These are phyloP conservation scores for Hybos culiciformis DNA, from an alignment of 2,888 invertebrate genomes.

Conservation along the genomic window DNA sequence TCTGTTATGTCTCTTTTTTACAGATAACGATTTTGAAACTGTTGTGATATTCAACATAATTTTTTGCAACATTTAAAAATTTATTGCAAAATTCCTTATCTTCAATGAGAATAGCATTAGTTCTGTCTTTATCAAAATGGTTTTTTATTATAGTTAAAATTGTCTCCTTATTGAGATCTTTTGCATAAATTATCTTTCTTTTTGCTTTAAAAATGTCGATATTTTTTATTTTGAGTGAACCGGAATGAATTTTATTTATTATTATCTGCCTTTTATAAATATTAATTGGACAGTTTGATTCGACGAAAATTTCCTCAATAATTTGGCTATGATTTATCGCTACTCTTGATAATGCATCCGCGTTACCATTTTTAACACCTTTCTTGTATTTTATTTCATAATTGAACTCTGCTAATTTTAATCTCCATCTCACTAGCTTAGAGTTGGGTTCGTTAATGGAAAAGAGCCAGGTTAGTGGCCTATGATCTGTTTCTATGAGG, in stretches of 20 bases:
- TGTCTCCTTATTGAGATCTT: constrained; percentile 1
- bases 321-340: background rate
- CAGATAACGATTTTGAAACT: constrained; percentile 2
- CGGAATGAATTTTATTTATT: constrained; percentile 8
- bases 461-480: constrained; percentile 18
- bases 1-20: constrained; percentile 6
- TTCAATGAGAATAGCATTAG: constrained; percentile 8
- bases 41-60: background rate
- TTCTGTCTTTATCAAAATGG: constrained; percentile 6
- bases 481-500: constrained; percentile 22
- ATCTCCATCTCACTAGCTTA: constrained; percentile 19
- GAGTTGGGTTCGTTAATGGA: constrained; percentile 19
- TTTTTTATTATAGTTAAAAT: constrained; percentile 8
- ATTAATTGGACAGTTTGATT: constrained; percentile 2
- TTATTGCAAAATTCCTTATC: constrained; percentile 6
- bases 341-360: constrained; percentile 10
- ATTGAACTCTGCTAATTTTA: constrained; percentile 21
- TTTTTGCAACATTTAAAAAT: background rate
- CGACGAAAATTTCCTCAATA: background rate
- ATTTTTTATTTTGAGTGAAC: constrained; percentile 8
- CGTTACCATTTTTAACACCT: constrained; percentile 10
- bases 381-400: constrained; percentile 18
- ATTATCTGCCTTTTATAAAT: constrained; percentile 5
- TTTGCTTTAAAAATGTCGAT: constrained; percentile 6
- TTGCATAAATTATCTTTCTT: constrained; percentile 7